Evolutionary conservation across 1,140 invertebrate genomes (phyloP).

Genomic region (Drosophila kepulauana): DNA sequence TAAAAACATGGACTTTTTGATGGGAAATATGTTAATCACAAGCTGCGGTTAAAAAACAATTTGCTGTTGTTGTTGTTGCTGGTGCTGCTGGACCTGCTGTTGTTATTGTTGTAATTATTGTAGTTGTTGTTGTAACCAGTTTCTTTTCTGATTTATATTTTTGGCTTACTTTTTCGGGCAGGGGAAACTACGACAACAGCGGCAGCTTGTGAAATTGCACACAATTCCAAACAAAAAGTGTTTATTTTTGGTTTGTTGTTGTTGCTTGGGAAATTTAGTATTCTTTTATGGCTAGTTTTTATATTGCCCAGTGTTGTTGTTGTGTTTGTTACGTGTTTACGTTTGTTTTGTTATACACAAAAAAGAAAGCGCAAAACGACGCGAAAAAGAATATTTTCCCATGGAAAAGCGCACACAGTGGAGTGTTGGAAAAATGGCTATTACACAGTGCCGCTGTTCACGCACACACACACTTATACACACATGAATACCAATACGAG

Average conservation of each 20-base stretch:
- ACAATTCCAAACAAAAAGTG: constrained; percentile 26
- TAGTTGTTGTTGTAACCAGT: constrained; percentile 63
- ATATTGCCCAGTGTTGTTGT: constrained; percentile 18
- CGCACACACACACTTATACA: constrained; percentile 10
- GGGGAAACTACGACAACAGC: constrained; percentile 2
- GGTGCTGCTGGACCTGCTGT: constrained; percentile 10
- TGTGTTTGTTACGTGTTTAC: constrained; percentile 46
- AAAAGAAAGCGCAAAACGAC: constrained; percentile 71
- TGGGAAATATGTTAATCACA: constrained; percentile 82
- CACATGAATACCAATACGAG: constrained; percentile 15
- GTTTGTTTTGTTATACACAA: constrained; percentile 68
- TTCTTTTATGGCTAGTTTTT: constrained; percentile 64
- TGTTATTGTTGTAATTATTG: constrained; percentile 18
- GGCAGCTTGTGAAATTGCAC: constrained; percentile 63
- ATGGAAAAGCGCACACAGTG: constrained; percentile 61
- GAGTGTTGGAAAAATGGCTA: constrained; percentile 26
- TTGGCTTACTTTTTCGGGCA: constrained; percentile 65
- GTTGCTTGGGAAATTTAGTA: constrained; percentile 42
- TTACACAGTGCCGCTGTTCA: constrained; percentile 26
- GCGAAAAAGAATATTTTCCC: constrained; percentile 72
- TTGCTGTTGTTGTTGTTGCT: constrained; percentile 12
- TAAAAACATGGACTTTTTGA: constrained; percentile 69
- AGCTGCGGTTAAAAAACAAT: constrained; percentile 54
- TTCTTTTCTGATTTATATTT: constrained; percentile 79
- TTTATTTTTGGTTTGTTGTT: constrained; percentile 19